Conservation (phyloP, 2,888 invertebrate species). For the Epinotia nisella region DNA sequence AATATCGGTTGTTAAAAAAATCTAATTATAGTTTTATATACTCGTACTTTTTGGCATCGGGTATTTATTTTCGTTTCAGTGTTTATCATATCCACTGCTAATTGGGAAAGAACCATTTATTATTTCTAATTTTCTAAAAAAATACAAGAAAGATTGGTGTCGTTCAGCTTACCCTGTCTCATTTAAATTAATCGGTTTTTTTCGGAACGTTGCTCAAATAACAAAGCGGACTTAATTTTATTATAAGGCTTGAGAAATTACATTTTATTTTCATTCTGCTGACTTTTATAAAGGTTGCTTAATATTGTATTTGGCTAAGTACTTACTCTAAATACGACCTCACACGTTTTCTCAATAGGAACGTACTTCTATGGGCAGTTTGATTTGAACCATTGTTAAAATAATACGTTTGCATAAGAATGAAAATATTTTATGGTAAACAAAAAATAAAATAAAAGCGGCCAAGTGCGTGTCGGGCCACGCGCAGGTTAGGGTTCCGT, state of each 20-base stretch:
- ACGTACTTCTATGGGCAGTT: no score
- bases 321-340: not conserved
- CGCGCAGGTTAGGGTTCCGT: no score
- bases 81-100: constrained; percentile 7
- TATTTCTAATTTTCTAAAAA: constrained; percentile 26
- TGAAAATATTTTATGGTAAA: no score
- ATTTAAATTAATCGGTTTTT: constrained; percentile 40
- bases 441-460: no score
- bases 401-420: no score
- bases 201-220: constrained; percentile 13
- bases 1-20: no score
- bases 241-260: constrained; percentile 19
- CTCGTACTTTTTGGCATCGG: no score
- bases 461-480: no score
- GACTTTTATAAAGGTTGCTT: constrained; percentile 8
- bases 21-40: no score
- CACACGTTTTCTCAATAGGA: not conserved
- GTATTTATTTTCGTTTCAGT: not conserved
- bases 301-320: not conserved
- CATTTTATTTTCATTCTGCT: constrained; percentile 29
- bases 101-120: constrained; percentile 24
- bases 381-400: no score
- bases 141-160: constrained; percentile 18
- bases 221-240: constrained; percentile 28
- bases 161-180: constrained; percentile 34